Evolutionary conservation across 1,140 invertebrate genomes (phyloP).

Genomic region (Scaptomyza hsui): DNA sequence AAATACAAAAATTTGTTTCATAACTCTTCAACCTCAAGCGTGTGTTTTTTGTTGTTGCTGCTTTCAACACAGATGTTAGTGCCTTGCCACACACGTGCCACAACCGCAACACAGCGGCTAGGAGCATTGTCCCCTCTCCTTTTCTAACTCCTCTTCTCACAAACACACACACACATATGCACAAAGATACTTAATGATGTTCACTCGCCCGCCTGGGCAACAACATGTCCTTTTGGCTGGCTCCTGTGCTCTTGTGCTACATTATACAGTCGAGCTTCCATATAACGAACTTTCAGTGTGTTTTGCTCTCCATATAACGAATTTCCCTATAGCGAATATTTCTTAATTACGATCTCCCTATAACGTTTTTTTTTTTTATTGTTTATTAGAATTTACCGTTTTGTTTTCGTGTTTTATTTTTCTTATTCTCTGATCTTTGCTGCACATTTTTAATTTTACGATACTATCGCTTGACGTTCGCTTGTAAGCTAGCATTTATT

Average conservation of each 20-base stretch:
- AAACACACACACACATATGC: neutral
- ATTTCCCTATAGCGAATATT: too few species aligned
- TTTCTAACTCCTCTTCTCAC: neutral
- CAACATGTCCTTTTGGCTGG: conserved; percentile 3
- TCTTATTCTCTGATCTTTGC: too few species aligned
- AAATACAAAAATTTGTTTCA: conserved; percentile 9
- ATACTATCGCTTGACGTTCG: too few species aligned
- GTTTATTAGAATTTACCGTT: too few species aligned
- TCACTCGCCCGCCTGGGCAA: neutral
- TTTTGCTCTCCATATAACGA: too few species aligned
- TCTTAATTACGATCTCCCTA: too few species aligned
- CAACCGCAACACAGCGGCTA: conserved; percentile 51
- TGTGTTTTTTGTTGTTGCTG: neutral
- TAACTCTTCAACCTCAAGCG: conserved; percentile 7
- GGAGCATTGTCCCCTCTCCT: neutral
- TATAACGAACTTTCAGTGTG: too few species aligned
- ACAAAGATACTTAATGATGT: conserved; percentile 41
- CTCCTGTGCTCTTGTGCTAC: neutral
- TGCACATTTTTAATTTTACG: too few species aligned
- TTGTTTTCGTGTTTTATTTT: too few species aligned
- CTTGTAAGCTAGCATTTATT: too few species aligned
- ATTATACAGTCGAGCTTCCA: too few species aligned
- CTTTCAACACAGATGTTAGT: conserved; percentile 34
- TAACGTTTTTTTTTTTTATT: too few species aligned
- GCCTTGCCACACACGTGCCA: conserved; percentile 46